Percentiles rank a stretch among this genome's conserved stretches.
Evolutionary conservation across 2,888 invertebrate species (phyloP).

Genomic region (Trachelus iudaicus): DNA sequence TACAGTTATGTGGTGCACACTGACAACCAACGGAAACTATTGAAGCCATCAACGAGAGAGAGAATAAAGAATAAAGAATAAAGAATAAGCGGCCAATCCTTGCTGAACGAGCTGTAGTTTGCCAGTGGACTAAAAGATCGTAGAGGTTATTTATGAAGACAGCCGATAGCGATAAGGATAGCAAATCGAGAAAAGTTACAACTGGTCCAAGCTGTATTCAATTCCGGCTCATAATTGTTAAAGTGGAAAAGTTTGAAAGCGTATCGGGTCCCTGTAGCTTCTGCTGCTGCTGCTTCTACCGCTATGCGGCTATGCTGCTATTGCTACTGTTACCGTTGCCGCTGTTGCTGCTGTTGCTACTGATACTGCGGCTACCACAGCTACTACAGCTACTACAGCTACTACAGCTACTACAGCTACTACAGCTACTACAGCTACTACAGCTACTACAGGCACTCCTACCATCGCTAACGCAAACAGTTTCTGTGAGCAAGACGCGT

Average conservation of each 20-base stretch:
- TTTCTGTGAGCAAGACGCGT: constrained; percentile 13
- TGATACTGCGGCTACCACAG: too few relatives aligned
- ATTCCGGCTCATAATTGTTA: constrained; percentile 60
- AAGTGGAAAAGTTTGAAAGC: constrained; percentile 58
- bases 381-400: too few relatives aligned
- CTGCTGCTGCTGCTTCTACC: constrained; percentile 3
- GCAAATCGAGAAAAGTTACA: constrained; percentile 55
- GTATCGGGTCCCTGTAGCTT: constrained; percentile 29
- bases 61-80: too few relatives aligned
- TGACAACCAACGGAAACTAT: too few relatives aligned
- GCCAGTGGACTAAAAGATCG: constrained; percentile 31
- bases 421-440: too few relatives aligned
- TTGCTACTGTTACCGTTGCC: too few relatives aligned
- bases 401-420: too few relatives aligned
- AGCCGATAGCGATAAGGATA: constrained; percentile 54
- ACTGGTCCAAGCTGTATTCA: constrained; percentile 56
- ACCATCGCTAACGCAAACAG: too few relatives aligned
- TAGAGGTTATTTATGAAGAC: constrained; percentile 51
- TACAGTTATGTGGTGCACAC: too few relatives aligned
- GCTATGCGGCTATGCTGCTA: not conserved
- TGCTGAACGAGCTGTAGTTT: not conserved
- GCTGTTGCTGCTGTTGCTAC: too few relatives aligned
- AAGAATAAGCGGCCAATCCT: not conserved
- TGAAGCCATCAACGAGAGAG: too few relatives aligned
- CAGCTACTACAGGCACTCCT: too few relatives aligned